A percentile compares a stretch with the other conserved stretches of the same genome.
Evolutionary conservation across 2,888 invertebrate species (phyloP).

Genomic region (Ferdinandea cuprea): DNA sequence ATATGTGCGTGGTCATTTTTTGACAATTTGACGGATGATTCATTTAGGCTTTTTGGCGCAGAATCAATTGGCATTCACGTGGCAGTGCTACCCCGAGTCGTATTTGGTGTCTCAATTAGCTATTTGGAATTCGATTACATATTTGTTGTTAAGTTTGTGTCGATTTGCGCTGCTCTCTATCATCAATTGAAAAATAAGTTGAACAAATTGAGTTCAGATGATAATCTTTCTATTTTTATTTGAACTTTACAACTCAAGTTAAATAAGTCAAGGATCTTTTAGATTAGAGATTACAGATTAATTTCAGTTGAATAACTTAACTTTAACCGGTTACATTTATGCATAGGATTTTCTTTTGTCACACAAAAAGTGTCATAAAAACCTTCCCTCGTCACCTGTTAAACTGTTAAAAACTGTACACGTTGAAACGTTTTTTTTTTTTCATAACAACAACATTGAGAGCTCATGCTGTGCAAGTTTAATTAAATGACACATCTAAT

Average conservation of each 20-base stretch:
- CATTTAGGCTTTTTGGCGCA: slow-evolving; percentile 11
- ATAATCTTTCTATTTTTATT: not conserved
- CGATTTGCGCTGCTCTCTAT: slow-evolving; percentile 4
- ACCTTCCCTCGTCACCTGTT: slow-evolving; percentile 25
- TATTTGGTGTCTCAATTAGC: slow-evolving; percentile 26
- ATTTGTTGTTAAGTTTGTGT: not conserved
- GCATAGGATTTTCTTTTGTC: too few species aligned
- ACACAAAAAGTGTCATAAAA: slow-evolving; percentile 10
- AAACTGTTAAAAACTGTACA: slow-evolving; percentile 11
- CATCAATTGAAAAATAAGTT: not conserved
- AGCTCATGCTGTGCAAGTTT: slow-evolving; percentile 49
- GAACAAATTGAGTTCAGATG: not conserved
- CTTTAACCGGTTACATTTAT: not conserved
- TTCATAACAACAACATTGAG: slow-evolving; percentile 29
- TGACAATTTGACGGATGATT: slow-evolving; percentile 43
- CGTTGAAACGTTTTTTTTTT: slow-evolving; percentile 41
- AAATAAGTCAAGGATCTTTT: too few species aligned
- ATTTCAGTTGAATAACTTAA: too few species aligned
- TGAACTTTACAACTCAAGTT: not conserved
- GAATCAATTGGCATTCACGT: slow-evolving; percentile 39
- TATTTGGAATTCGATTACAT: not conserved
- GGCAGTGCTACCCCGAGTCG: not conserved
- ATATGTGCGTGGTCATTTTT: slow-evolving; percentile 39
- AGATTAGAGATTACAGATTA: too few species aligned
- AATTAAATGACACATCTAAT: slow-evolving; percentile 57